phyloP scores from a whole-genome alignment of 2,113 vertebrate species.

The Paralichthys olivaceus region DNA sequence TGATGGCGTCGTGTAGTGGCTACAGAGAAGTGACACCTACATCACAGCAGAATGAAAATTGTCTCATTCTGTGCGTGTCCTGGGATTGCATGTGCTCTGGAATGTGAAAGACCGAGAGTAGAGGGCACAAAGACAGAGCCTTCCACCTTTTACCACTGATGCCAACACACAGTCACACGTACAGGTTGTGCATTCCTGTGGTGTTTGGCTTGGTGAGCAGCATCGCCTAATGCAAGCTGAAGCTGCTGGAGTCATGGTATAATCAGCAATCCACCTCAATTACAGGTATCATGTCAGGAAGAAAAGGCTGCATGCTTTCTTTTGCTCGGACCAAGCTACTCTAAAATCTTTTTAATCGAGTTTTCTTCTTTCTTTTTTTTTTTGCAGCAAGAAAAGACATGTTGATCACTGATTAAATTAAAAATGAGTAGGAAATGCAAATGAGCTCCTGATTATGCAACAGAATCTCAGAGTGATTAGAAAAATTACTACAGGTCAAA shows the following conservation, averaged over 20 bases:
- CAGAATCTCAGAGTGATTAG: constrained; percentile 39
- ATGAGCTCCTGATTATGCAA: constrained; percentile 39
- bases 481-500: constrained; percentile 39
- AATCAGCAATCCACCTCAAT: constrained; percentile 27
- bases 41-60: constrained; percentile 51
- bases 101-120: constrained; percentile 32
- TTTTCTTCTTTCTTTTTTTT: not conserved
- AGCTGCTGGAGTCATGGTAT: constrained; percentile 7
- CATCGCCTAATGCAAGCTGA: constrained; percentile 11
- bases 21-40: constrained; percentile 36
- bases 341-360: not conserved
- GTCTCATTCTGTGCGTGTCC: constrained; percentile 29
- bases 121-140: constrained; percentile 20
- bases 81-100: constrained; percentile 27
- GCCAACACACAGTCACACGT: constrained; percentile 7
- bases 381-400: constrained; percentile 12
- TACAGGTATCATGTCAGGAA: not conserved
- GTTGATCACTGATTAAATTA: constrained; percentile 7
- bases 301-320: constrained; percentile 1
- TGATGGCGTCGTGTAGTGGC: constrained; percentile 45
- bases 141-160: constrained; percentile 15
- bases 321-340: not conserved
- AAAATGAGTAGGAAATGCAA: constrained; percentile 47
- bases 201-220: constrained; percentile 11
- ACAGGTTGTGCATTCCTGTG: constrained; percentile 19